Conservation (phyloP, 2,888 invertebrate genomes). For the Himalopsyche japonica region DNA sequence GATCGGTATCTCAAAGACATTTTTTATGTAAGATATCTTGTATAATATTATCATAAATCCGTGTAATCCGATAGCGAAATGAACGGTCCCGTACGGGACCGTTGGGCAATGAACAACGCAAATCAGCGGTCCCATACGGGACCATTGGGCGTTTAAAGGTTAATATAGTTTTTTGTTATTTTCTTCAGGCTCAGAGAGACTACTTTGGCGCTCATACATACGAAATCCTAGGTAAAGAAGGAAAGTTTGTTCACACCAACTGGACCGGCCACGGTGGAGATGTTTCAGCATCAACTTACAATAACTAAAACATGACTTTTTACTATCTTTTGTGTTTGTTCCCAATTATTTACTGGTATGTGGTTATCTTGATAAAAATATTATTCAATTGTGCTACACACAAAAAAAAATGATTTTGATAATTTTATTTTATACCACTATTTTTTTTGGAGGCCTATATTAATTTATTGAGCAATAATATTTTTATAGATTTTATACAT, state of each 20-base stretch:
- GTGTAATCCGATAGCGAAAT: no score
- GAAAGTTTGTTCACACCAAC: slow-evolving; percentile 93
- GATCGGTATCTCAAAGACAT: no score
- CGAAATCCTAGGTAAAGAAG: slow-evolving; percentile 83
- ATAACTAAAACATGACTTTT: not conserved
- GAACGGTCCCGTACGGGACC: no score
- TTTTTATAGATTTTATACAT: not conserved
- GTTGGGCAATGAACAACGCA: no score
- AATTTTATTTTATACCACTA: no score
- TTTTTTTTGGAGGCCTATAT: not conserved
- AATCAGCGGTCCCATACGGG: no score
- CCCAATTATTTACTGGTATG: not conserved
- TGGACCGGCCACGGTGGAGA: slow-evolving; percentile 99
- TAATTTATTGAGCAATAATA: not conserved
- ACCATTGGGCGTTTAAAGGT: no score
- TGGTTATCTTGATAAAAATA: not conserved
- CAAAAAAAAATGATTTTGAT: no score
- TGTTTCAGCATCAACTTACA: slow-evolving; percentile 91
- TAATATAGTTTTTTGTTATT: slow-evolving; percentile 2
- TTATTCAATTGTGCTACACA: no score
- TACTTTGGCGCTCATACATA: slow-evolving; percentile 99
- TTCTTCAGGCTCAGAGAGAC: slow-evolving; percentile 85
- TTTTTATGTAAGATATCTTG: no score
- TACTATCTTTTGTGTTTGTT: not conserved
- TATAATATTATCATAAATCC: no score